phyloP scores from a whole-genome alignment of 92 coral and sea anemone genomes.

The Montipora capitata region DNA sequence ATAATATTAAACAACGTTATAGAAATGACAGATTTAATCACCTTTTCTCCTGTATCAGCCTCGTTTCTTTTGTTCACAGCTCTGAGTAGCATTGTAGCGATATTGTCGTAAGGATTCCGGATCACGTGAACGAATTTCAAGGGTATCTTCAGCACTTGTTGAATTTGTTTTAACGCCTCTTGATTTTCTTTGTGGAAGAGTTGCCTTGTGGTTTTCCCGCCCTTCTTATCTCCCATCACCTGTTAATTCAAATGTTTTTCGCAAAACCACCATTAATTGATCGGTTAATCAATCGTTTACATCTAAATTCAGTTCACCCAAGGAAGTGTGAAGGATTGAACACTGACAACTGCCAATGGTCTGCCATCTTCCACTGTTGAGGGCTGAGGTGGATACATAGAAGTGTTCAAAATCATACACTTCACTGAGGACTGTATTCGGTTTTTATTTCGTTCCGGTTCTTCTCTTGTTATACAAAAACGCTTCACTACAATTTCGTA shows the following conservation, averaged over 20 bases:
- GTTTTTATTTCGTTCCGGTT: too few species aligned
- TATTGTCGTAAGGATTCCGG: conserved; percentile 96
- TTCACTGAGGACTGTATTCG: too few species aligned
- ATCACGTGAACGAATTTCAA: conserved; percentile 90
- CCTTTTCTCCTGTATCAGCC: conserved; percentile 59
- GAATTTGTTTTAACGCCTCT: conserved; percentile 49
- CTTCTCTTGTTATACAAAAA: too few species aligned
- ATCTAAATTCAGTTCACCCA: too few species aligned
- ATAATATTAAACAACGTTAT: too few species aligned
- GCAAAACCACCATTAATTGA: neutral
- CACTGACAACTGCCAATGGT: too few species aligned
- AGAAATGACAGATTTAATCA: neutral
- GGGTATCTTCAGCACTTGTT: conserved; percentile 65
- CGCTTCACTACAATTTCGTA: too few species aligned
- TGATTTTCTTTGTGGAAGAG: conserved; percentile 65
- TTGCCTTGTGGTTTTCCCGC: conserved; percentile 81
- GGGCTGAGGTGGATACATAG: too few species aligned
- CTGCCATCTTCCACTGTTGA: too few species aligned
- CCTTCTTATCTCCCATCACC: conserved; percentile 98
- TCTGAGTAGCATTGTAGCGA: conserved; percentile 93
- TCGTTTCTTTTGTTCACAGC: conserved; percentile 56
- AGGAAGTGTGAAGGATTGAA: too few species aligned
- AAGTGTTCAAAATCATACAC: too few species aligned
- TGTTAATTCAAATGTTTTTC: conserved; percentile 8
- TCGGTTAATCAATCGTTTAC: neutral